Base-by-base conservation (phyloP, 2,797 vertebrate species). In the Harpagifer antarcticus region DNA sequence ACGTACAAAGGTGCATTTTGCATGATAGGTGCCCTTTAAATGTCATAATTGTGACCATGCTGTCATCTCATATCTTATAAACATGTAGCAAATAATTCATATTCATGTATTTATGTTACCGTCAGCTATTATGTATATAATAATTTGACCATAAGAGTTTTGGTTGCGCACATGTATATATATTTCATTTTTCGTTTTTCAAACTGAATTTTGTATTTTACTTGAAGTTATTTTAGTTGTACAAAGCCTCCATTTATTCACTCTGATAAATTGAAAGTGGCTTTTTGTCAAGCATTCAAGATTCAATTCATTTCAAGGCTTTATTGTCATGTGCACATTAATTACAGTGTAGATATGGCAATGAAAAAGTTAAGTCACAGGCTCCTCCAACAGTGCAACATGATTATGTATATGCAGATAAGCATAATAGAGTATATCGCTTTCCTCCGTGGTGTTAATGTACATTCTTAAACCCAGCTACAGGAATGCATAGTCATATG, bases 401-500 rank as follows among this genome's bases (percentile, higher is more conserved):
- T 27, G 27, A 27, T 5, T 27, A 27, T 27, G 27, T 27, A 4
- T 27, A 27, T 27, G 27, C 27, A 27, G 27, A 27, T 27, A 27
- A 27, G 27, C 27, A 55, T 44, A 11, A 55, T 23, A 59, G 16
- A 50, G 23, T 40, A 13, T 45, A 27, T 27, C 4, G 16, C 33
- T 55, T 20, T 11, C 19, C 54, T 62, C 31, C 12, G 45, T 43
- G 13, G 7, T 60, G 12, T 60, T 64, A 23, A 44, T 48, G 17
- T 50, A 15, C 47, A 50, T 61, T 68, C 47, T 54, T 49, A 37
- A 15, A 60, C 43, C 37, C 53, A 52, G 43, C 37, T 48, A 16
- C 19, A 47, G 59, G 16, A n/a, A 71, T 10, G 3, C 37, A 40
- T 17, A 1, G 20, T 17, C 33, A 66, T 82, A 50, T 76, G 65